These are phyloP conservation scores for Crotalus tigris DNA, from an alignment of 2,113 vertebrate species.

Conservation along the genomic window DNA sequence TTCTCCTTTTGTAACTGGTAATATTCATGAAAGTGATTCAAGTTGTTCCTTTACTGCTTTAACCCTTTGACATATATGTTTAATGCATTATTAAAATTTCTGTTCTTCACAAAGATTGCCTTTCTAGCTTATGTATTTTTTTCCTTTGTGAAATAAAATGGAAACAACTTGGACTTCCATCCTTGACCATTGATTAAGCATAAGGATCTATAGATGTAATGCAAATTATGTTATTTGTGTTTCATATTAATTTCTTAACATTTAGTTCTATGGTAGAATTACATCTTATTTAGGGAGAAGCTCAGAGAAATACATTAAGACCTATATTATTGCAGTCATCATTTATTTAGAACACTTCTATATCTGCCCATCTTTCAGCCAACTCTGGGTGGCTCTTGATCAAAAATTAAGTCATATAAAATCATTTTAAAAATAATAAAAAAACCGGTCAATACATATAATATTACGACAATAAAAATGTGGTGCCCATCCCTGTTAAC, in stretches of 20 bases:
- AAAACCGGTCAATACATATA: background rate
- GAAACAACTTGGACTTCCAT: background rate
- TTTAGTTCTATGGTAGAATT: background rate
- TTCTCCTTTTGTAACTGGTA: background rate
- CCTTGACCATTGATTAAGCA: background rate
- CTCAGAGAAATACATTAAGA: background rate
- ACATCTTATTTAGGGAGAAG: background rate
- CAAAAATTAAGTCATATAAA: background rate
- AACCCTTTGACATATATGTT: background rate
- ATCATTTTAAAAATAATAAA: background rate
- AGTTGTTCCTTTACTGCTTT: background rate
- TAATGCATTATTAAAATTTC: background rate
- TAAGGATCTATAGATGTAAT: background rate
- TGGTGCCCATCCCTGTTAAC: background rate
- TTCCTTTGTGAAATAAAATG: background rate
- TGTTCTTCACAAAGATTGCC: background rate
- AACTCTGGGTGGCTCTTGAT: background rate
- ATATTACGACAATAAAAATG: background rate
- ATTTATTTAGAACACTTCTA: background rate
- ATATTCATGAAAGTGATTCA: background rate
- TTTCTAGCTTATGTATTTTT: background rate
- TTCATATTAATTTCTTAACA: background rate
- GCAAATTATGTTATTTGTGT: background rate
- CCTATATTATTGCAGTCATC: background rate
- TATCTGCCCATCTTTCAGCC: background rate